Base-by-base conservation (phyloP, 2,888 invertebrate genomes). In the Synanthedon andrenaeformis region DNA sequence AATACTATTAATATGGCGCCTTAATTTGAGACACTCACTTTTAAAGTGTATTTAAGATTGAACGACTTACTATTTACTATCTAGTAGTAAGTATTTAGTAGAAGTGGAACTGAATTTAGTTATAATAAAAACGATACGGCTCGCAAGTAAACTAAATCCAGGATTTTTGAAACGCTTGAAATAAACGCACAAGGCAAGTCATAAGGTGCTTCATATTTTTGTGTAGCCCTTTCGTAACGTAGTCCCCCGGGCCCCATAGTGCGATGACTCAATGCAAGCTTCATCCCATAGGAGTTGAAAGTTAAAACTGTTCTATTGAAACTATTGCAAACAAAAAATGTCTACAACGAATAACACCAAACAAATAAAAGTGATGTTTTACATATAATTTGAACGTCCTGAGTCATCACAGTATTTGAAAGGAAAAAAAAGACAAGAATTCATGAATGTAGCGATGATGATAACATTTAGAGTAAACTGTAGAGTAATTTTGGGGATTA, bases 211-310 rank as follows among this genome's bases (percentile, higher is more conserved):
- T 45, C 13, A 45, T 45, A 45, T 45, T 14, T 23, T 45, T 13
- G 63, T 67, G 67, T 70, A 71, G 68, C 68, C 64, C 65, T 59
- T 55, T 45, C 35, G 35, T 58, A 67, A 62, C 63, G 69, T 70
- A 72, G 72, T 65, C 61, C 69, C 74, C 76, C 76, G 69, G 73
- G 76, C 75, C 76, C 79, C 77, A 86, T 86, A 86, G 84, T 87
- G 86, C 86, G 86, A 86, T 86, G 86, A 87, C 86, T 85, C 86
- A 86, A 86, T 87, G 86, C 86, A 86, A 86, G 79, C 85, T 86
- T 84, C 79, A 81, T 84, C 85, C 78, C 78, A 74, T 79, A 67
- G 72, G 78, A 78, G 70, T 74, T 28, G 62, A 63, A 63, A 67
- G 63, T 55, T 10, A 45, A 45, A 14, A 45, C n/a, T 13, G 45